These are phyloP conservation scores for Nycticorax nycticorax DNA, from an alignment of 2,113 vertebrate genomes.

Conservation along the genomic window DNA sequence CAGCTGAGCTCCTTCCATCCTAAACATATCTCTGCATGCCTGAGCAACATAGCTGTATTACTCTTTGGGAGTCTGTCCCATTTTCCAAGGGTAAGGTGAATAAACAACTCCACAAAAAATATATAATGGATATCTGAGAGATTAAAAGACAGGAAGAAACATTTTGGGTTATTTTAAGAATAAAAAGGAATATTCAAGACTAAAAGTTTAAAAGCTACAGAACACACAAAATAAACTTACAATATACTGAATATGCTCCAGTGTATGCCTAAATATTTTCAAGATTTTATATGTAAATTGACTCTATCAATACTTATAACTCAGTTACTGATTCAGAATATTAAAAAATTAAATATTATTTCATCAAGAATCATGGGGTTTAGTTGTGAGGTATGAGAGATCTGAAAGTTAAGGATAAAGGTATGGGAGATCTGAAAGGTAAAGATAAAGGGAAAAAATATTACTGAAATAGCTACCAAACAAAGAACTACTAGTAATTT, in stretches of 20 bases:
- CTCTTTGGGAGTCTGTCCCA: background rate
- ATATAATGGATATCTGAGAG: background rate
- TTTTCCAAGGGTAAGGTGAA: background rate
- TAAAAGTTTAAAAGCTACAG: background rate
- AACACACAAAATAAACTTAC: background rate
- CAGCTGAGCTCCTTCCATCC: background rate
- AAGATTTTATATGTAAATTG: background rate
- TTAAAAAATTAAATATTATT: background rate
- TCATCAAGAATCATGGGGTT: background rate
- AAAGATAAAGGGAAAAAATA: background rate
- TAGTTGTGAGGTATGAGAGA: background rate
- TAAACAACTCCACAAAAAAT: background rate
- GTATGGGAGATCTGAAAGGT: background rate
- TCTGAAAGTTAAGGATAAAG: background rate
- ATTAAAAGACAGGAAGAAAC: background rate
- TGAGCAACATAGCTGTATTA: background rate
- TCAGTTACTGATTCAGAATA: background rate
- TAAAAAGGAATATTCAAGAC: background rate
- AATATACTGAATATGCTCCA: background rate
- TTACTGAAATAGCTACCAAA: background rate
- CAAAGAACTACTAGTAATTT: background rate
- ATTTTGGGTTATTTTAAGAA: background rate
- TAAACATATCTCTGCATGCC: background rate
- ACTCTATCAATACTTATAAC: background rate
- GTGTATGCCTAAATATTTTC: background rate